Conservation (phyloP, 2,888 invertebrate species). For the Phengaris alcon region DNA sequence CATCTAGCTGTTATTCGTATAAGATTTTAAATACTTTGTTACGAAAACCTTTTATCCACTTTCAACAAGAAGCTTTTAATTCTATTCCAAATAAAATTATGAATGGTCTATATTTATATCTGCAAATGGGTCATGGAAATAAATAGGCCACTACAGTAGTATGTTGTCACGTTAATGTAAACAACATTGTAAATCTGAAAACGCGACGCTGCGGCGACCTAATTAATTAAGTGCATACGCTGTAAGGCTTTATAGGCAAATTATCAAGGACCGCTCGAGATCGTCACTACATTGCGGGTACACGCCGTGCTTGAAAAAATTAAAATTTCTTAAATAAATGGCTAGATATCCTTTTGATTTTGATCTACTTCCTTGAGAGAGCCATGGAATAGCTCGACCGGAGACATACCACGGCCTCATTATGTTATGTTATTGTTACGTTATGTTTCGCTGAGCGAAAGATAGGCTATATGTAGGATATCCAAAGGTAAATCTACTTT, state of each 20-base stretch:
- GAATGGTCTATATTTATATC: conserved; percentile 8
- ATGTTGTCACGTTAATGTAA: background rate
- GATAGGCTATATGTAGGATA: no score
- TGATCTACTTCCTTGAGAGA: no score
- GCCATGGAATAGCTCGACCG: no score
- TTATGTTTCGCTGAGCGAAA: no score
- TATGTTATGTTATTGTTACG: no score
- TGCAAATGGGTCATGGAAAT: background rate
- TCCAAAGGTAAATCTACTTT: no score
- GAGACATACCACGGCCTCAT: no score
- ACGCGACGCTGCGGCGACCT: conserved; percentile 5
- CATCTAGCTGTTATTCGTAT: background rate
- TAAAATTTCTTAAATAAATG: no score
- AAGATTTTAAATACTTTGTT: background rate
- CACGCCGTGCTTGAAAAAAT: background rate
- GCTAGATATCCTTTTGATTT: no score
- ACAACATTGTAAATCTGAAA: conserved; percentile 2
- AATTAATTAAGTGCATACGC: conserved; percentile 1
- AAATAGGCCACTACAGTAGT: conserved; percentile 3
- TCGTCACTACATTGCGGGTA: background rate
- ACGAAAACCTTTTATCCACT: background rate
- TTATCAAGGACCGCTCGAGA: background rate
- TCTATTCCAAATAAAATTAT: background rate
- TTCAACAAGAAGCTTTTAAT: background rate
- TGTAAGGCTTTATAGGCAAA: conserved; percentile 8